Conservation (phyloP, 2,113 vertebrate species). For the Bos javanicus region DNA sequence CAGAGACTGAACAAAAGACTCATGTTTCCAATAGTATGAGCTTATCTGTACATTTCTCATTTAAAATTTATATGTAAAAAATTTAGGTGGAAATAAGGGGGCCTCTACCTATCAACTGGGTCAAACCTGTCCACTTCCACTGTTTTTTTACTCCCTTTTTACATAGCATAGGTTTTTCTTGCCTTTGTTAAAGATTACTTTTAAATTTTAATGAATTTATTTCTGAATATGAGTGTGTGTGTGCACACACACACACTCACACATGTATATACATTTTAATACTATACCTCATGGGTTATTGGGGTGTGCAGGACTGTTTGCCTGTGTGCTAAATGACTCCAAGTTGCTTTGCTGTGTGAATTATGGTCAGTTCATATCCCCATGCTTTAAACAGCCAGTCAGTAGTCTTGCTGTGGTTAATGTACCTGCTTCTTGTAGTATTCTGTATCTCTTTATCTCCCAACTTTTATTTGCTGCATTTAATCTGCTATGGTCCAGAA, state of each 20-base stretch:
- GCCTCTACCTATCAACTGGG: neutral
- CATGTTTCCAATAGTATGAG: neutral
- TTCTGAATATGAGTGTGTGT: neutral
- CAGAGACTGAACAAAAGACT: neutral
- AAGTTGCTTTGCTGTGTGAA: neutral
- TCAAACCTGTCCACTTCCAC: neutral
- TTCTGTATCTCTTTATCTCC: conserved; percentile 4
- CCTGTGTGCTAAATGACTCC: conserved; percentile 4
- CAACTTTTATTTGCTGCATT: conserved; percentile 32
- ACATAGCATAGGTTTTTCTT: neutral
- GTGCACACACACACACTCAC: neutral
- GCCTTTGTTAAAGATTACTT: neutral
- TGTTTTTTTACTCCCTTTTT: neutral
- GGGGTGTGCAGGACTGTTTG: neutral
- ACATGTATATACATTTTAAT: neutral
- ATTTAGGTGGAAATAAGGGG: neutral
- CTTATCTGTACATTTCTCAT: neutral
- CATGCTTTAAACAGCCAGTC: neutral
- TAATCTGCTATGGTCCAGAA: neutral
- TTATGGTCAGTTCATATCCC: neutral
- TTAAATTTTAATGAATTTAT: neutral
- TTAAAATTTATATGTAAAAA: neutral
- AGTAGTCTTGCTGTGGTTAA: neutral
- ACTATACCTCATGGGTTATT: neutral
- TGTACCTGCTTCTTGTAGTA: conserved; percentile 20